Percentiles rank a stretch among this genome's conserved stretches.
phyloP scores from a whole-genome alignment of 2,113 vertebrate genomes.

The Sorex fumeus region DNA sequence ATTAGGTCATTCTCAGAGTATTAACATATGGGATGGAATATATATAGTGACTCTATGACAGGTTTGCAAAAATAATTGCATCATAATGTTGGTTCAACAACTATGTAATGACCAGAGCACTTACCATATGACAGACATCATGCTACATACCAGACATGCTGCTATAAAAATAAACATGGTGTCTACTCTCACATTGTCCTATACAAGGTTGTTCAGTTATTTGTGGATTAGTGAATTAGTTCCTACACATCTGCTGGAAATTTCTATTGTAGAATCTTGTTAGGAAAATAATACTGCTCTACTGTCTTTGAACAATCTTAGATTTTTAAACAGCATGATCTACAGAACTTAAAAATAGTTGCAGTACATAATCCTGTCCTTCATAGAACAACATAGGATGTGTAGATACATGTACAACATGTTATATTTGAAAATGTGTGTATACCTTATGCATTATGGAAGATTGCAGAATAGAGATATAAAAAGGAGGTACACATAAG shows the following conservation, averaged over 20 bases:
- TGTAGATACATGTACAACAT: neutral
- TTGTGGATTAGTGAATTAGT: slow-evolving; percentile 18
- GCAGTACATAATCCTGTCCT: neutral
- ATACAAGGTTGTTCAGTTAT: slow-evolving; percentile 16
- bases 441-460: neutral
- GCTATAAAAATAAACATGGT: neutral
- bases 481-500: neutral
- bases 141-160: neutral
- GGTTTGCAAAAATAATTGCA: slow-evolving; percentile 21
- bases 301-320: neutral
- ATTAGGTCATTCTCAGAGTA: slow-evolving; percentile 12
- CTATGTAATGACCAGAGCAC: neutral
- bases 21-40: neutral
- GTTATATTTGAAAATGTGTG: neutral
- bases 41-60: neutral
- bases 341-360: slow-evolving; percentile 42
- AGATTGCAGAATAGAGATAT: neutral
- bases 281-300: slow-evolving; percentile 2
- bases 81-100: slow-evolving; percentile 20
- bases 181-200: neutral
- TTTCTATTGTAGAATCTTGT: slow-evolving; percentile 27
- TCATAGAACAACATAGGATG: neutral
- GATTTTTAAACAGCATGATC: slow-evolving; percentile 9
- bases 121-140: neutral
- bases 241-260: slow-evolving; percentile 47